Evolutionary conservation across 2,113 vertebrate species (phyloP), one percentile per base, ranked within the genome.

Genomic region (Stegastes partitus): DNA sequence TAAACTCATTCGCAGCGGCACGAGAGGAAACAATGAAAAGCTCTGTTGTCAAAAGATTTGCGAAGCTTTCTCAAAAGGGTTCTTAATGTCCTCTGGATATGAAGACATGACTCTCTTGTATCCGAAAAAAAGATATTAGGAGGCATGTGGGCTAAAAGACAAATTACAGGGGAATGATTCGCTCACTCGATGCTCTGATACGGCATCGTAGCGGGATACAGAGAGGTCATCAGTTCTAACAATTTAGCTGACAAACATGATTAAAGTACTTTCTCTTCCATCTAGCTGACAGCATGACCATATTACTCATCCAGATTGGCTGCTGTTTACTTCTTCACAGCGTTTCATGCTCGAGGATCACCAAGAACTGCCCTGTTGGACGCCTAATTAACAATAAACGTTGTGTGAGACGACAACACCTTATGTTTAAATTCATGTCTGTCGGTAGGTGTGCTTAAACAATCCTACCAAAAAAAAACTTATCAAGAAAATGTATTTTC

Each of bases 1-100:
- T 77, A 79, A 88, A 81, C 62, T 90, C 66, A 85, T 88, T 82
- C 83, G 70, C 50, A 56, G 75, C 23, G 21, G 75, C 78, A 59
- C 18, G 39, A 78, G 71, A 42, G 71, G 81, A 89, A 77, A 90
- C 81, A 83, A 87, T 73, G 64, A 66, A 57, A n/a, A 55, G 58
- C 50, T 65, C 55, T 37, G 63, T 85, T 64, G 62, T 73, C 63
- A 70, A 76, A 80, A 84, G 69, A 84, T 81, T 81, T n/a, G 61
- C 53, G 50, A 70, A 56, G 70, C 50, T 78, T 42, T 61, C 25
- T 74, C 61, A 69, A 78, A 64, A 65, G 21, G 31, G 26, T 39
- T 72, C 45, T 50, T 37, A 25, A 47, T 25, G 1, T 79, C 85
- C 50, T 49, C 28, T 5, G 68, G 64, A 69, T 62, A 65, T 59